Conservation (phyloP, 1,140 invertebrate genomes). For the Heliconius hewitsoni region DNA sequence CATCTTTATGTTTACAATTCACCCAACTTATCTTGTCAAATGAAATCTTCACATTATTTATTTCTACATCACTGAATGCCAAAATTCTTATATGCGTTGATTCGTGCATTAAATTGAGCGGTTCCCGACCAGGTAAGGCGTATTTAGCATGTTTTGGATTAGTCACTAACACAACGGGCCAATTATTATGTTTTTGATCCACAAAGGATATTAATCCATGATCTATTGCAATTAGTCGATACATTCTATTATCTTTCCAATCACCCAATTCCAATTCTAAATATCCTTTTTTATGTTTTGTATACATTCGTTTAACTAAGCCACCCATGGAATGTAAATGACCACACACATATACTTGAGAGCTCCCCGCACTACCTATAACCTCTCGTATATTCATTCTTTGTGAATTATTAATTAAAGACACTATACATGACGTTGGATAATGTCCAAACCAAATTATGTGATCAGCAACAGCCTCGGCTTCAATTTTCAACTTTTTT, state of each 20-base stretch:
- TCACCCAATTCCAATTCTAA: conserved; percentile 95
- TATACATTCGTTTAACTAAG: conserved; percentile 92
- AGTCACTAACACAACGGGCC: conserved; percentile 92
- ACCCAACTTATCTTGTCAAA: conserved; percentile 83
- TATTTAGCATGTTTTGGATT: conserved; percentile 94
- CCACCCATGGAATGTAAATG: conserved; percentile 94
- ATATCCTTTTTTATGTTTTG: conserved; percentile 90
- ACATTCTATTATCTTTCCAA: conserved; percentile 96
- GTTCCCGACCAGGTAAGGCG: conserved; percentile 88
- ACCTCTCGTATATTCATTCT: conserved; percentile 82
- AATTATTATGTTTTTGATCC: conserved; percentile 88
- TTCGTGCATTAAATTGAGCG: conserved; percentile 84
- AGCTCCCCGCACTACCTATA: conserved; percentile 79
- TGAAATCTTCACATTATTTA: conserved; percentile 87
- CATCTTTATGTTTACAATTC: conserved; percentile 82
- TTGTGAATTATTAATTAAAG: conserved; percentile 76
- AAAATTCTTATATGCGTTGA: conserved; percentile 92
- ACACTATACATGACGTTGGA: conserved; percentile 93
- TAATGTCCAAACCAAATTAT: conserved; percentile 92
- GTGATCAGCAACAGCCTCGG: conserved; percentile 65
- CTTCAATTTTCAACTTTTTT: conserved; percentile 63
- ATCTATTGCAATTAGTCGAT: conserved; percentile 91
- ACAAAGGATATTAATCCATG: conserved; percentile 94
- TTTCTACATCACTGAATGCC: conserved; percentile 86
- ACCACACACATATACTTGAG: conserved; percentile 91